Evolutionary conservation across 2,113 vertebrate species (phyloP).

Genomic region (Perognathus longimembris): DNA sequence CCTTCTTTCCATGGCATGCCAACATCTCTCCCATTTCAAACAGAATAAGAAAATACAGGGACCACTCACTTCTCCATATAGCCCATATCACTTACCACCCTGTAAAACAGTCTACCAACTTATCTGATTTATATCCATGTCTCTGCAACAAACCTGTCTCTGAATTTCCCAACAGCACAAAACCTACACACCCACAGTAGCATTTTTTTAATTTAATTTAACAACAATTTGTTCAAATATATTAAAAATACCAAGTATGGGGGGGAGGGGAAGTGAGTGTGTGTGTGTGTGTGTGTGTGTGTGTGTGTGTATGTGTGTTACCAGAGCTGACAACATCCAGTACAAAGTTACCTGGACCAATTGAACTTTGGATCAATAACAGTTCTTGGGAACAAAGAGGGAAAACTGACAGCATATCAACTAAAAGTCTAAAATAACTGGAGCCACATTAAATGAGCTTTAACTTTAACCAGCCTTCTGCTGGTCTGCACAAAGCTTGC

Average conservation of each 20-base stretch:
- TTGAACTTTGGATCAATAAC: conserved; percentile 71
- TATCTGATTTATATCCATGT: conserved; percentile 17
- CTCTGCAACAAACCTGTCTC: conserved; percentile 67
- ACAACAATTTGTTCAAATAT: conserved; percentile 62
- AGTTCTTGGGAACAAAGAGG: conserved; percentile 38
- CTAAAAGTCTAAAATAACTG: conserved; percentile 62
- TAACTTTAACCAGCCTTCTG: neutral
- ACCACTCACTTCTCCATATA: neutral
- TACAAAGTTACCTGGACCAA: conserved; percentile 34
- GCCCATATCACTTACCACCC: conserved; percentile 21
- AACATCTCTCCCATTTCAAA: conserved; percentile 6
- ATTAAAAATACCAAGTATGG: neutral
- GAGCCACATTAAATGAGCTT: conserved; percentile 67
- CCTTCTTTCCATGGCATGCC: neutral
- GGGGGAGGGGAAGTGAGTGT: accelerated
- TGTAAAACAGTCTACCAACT: conserved; percentile 18
- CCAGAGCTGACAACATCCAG: conserved; percentile 38
- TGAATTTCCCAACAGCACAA: conserved; percentile 34
- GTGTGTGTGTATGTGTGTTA: conserved; percentile 52
- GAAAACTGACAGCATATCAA: conserved; percentile 52
- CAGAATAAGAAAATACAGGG: conserved; percentile 22
- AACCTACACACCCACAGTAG: conserved; percentile 70
- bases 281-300: conserved; percentile 19
- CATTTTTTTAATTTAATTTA: conserved; percentile 65
- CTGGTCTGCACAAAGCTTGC: neutral